phyloP scores from a whole-genome alignment of 2,797 vertebrate genomes.

The Sebastes flavidus region DNA sequence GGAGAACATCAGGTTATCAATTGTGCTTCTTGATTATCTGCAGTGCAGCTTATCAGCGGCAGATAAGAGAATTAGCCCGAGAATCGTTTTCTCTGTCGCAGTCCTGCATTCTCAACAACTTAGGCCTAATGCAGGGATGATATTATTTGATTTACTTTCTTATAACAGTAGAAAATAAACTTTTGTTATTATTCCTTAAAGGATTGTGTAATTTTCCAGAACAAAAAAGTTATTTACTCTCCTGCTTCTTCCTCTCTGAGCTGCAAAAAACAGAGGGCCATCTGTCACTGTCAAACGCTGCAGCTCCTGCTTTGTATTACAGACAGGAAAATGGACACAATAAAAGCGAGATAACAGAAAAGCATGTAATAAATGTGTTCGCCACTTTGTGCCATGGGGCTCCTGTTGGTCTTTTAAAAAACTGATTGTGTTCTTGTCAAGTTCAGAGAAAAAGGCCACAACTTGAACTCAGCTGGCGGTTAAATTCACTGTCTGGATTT shows the following conservation, averaged over 20 bases:
- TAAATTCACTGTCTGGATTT: not conserved
- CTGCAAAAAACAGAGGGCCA: not conserved
- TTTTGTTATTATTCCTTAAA: not conserved
- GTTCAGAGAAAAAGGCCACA: not conserved
- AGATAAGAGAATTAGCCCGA: conserved; percentile 55
- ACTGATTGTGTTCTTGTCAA: not conserved
- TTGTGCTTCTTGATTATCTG: conserved; percentile 60
- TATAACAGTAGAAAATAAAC: not conserved
- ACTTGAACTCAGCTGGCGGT: not conserved
- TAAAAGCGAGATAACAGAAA: conserved; percentile 20
- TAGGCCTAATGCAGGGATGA: not conserved
- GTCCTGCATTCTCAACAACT: conserved; percentile 12
- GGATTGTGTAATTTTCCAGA: not conserved
- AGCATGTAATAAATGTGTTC: conserved; percentile 19
- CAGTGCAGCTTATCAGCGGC: conserved; percentile 53
- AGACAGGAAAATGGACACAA: conserved; percentile 31
- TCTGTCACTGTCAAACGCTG: conserved; percentile 33
- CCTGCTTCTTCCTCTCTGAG: not conserved
- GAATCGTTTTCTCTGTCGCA: conserved; percentile 26
- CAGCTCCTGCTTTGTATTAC: not conserved
- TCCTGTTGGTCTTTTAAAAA: not conserved
- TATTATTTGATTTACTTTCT: not conserved
- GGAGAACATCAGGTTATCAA: conserved; percentile 51
- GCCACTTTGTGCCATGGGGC: not conserved
- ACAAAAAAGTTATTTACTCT: conserved; percentile 7